Evolutionary conservation across 2,888 invertebrate genomes (phyloP), one percentile per base, ranked within the genome.

Genomic region (Amphipyra berbera): DNA sequence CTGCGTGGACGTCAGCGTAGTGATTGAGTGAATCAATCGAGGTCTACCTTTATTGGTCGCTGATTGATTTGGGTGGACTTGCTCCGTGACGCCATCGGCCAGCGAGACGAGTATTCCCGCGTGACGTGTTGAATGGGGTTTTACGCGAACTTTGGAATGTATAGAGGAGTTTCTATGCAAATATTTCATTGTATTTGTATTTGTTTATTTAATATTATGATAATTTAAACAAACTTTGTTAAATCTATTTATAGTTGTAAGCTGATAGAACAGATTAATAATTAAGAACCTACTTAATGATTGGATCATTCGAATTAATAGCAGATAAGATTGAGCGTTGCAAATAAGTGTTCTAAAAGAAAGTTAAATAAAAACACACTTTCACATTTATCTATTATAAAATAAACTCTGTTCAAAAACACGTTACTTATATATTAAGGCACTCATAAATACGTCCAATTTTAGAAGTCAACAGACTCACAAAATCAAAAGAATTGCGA

Each of bases 111-210:
- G 74, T 78, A 68, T 72, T 61, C 61, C 64, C 63, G 56, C 62
- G 63, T 59, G 45, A 45, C 52, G 60, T 47, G 10, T 66, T 59
- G 64, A 74, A 64, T 82, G 75, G 82, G 86, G 80, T 84, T 72
- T 86, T 85, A 83, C 85, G 80, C 61, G 38, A 68, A 33, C 68
- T 63, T 75, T 21, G 27, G 50, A 83, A 81, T 64, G 37, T 69
- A 27, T 37, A 30, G 78, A 82, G 81, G 82, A 53, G 48, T 38
- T 68, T n/a, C n/a, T n/a, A n/a, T n/a, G n/a, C n/a, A n/a, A n/a
- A n/a, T n/a, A n/a, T 7, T 15, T 5, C 15, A 5, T 40, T n/a
- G n/a, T n/a, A n/a, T 13, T 45, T 37, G 0, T 21, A 4, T 3
- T 21, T 7, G 0, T 47, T 14, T 41, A 35, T 42, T 0, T 35